These are phyloP conservation scores for Antidorcas marsupialis DNA, from an alignment of 2,113 vertebrate species.

Conservation along the genomic window DNA sequence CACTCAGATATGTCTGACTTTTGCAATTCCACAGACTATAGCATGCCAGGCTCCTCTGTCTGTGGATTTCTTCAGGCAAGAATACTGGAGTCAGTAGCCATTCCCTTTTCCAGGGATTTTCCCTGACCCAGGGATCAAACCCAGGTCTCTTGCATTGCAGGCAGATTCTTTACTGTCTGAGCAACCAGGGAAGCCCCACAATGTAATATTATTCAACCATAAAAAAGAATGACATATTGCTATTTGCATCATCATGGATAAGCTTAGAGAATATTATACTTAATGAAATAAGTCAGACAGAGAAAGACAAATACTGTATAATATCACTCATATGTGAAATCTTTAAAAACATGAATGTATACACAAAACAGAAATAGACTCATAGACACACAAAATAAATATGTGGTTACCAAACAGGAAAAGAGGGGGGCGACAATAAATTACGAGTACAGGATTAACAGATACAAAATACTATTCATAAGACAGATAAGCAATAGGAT, in stretches of 20 bases:
- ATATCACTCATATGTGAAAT: not conserved
- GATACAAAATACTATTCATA: not conserved
- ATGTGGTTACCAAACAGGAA: not conserved
- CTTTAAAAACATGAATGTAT: not conserved
- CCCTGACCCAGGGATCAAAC: not conserved
- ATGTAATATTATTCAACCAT: not conserved
- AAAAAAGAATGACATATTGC: not conserved
- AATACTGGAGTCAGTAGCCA: not conserved
- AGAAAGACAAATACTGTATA: not conserved
- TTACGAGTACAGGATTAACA: not conserved
- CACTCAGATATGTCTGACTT: not conserved
- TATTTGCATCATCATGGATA: not conserved
- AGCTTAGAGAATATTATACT: not conserved
- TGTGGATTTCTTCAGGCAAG: not conserved
- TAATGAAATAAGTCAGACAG: not conserved
- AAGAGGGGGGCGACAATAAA: rapidly evolving
- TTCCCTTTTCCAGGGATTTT: not conserved
- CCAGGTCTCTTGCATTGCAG: not conserved
- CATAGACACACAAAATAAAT: not conserved
- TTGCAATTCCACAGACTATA: not conserved
- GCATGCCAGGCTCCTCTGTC: not conserved
- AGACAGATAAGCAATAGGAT: not conserved
- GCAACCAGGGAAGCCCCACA: not conserved
- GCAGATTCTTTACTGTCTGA: not conserved
- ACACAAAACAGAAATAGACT: not conserved